Evolutionary conservation across 2,888 invertebrate genomes (phyloP).

Genomic region (Theodoxus fluviatilis): DNA sequence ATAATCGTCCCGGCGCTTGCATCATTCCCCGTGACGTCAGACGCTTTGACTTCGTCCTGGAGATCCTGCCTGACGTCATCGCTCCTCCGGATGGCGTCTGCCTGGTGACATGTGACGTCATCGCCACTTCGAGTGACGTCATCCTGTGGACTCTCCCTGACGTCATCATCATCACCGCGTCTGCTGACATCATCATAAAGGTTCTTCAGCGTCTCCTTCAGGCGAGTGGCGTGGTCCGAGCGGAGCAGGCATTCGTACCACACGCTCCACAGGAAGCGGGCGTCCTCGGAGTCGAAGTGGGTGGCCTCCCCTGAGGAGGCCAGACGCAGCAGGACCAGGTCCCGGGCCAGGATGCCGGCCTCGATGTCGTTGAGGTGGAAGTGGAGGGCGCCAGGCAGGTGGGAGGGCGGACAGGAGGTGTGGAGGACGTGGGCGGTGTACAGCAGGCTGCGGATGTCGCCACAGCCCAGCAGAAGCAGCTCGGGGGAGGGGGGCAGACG

Average conservation of each 20-base stretch:
- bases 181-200: neutral
- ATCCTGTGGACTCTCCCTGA: neutral
- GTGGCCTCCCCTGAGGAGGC: neutral
- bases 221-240: neutral
- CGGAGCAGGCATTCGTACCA: constrained; percentile 6
- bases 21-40: no score
- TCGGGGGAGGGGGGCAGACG: neutral
- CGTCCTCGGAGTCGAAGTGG: neutral
- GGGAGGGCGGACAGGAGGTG: neutral
- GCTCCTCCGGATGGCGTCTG: neutral
- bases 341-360: constrained; percentile 8
- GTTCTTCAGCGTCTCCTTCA: neutral
- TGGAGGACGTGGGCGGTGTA: constrained; percentile 8
- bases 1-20: no score
- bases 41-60: no score
- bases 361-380: constrained; percentile 20
- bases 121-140: constrained; percentile 15
- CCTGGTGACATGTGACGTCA: neutral
- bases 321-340: neutral
- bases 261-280: constrained; percentile 8
- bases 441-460: constrained; percentile 3
- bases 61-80: neutral
- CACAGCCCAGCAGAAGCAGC: constrained; percentile 8
- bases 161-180: neutral
- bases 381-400: neutral